Evolutionary conservation across 2,113 vertebrate species (phyloP).

Genomic region (Chlorocebus sabaeus): DNA sequence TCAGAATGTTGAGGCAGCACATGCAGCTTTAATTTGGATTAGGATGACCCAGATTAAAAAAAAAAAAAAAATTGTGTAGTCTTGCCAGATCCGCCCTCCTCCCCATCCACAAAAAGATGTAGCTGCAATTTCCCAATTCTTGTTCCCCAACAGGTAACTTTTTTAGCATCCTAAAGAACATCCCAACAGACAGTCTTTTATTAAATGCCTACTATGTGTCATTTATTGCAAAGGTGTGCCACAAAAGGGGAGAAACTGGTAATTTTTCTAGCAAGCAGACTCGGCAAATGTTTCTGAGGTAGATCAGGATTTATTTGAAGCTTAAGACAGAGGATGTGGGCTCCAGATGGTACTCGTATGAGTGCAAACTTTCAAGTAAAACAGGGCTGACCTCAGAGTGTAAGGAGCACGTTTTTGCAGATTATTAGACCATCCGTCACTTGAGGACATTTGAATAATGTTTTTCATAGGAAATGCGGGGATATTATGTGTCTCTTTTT

Average conservation of each 20-base stretch:
- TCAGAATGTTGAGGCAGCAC: not conserved
- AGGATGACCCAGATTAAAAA: not conserved
- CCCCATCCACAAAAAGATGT: not conserved
- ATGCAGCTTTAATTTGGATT: not conserved
- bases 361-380: constrained; percentile 51
- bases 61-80: not conserved
- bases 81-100: not conserved
- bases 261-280: constrained; percentile 44
- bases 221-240: not conserved
- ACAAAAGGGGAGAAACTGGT: not conserved
- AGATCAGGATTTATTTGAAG: constrained; percentile 69
- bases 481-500: constrained; percentile 12
- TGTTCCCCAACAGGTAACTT: not conserved
- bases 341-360: constrained; percentile 69
- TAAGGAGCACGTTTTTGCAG: constrained; percentile 53
- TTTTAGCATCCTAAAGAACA: not conserved
- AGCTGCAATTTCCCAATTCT: not conserved
- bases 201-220: not conserved
- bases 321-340: constrained; percentile 61
- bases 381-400: constrained; percentile 59
- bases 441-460: constrained; percentile 52
- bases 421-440: constrained; percentile 68
- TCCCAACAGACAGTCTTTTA: not conserved
- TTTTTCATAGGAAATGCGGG: constrained; percentile 55
- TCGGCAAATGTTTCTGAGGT: constrained; percentile 67